Conservation (phyloP, 1,140 invertebrate genomes). For the Heliconius eleuchia region DNA sequence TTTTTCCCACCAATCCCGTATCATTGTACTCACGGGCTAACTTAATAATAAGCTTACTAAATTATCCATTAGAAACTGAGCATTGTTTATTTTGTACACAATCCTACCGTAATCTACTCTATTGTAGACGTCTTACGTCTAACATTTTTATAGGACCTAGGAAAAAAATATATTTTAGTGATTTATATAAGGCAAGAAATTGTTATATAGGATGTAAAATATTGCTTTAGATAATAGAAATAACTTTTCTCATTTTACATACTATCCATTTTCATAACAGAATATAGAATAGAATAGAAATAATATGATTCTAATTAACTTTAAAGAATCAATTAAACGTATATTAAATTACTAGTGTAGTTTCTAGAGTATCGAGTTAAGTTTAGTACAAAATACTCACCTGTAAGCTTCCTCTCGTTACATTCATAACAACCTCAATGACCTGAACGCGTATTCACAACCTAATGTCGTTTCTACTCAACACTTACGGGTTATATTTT, state of each 20-base stretch:
- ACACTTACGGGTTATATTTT: constrained; percentile 1
- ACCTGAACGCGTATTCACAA: constrained; percentile 41
- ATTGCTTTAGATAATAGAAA: too few species aligned
- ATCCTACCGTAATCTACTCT: background rate
- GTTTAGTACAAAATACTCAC: background rate
- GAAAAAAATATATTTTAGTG: background rate
- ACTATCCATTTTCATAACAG: too few species aligned
- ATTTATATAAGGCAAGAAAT: background rate
- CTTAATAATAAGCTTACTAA: too few species aligned
- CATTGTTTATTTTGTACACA: background rate
- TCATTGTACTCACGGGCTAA: background rate
- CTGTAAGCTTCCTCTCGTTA: constrained; percentile 32
- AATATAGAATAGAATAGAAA: too few species aligned
- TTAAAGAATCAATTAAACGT: background rate
- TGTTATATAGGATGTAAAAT: too few species aligned
- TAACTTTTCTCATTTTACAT: too few species aligned
- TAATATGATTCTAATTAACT: too few species aligned
- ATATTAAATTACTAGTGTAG: background rate
- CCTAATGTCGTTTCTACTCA: constrained; percentile 29
- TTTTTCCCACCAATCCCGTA: too few species aligned
- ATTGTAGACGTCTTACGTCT: background rate
- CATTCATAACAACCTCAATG: constrained; percentile 54
- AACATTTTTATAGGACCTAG: background rate
- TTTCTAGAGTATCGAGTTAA: background rate
- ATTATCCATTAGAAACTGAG: too few species aligned